phyloP scores from a whole-genome alignment of 2,888 invertebrate genomes.

The Neoascia interrupta region DNA sequence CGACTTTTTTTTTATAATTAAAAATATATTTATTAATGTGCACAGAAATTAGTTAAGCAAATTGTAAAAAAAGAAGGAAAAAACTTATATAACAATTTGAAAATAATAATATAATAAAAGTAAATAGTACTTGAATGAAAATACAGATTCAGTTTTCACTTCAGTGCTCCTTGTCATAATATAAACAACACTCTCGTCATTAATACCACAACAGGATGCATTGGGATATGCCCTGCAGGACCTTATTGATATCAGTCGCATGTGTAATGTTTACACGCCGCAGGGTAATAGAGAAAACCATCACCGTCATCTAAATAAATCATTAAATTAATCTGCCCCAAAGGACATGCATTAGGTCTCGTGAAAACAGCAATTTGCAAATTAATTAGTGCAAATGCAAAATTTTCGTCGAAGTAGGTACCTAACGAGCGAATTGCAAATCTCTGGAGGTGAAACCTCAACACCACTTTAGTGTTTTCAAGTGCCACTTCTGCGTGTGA shows the following conservation, averaged over 20 bases:
- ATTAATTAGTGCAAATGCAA: conserved; percentile 58
- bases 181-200: no score
- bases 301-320: conserved; percentile 52
- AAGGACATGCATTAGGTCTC: conserved; percentile 51
- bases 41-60: conserved; percentile 61
- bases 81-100: conserved; percentile 28
- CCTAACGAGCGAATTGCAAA: conserved; percentile 64
- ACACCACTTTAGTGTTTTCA: conserved; percentile 57
- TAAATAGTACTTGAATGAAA: conserved; percentile 50
- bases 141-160: conserved; percentile 10
- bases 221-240: conserved; percentile 32
- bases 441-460: conserved; percentile 66
- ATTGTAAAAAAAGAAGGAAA: conserved; percentile 58
- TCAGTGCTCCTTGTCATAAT: conserved; percentile 8
- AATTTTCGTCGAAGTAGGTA: conserved; percentile 34
- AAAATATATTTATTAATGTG: conserved; percentile 55
- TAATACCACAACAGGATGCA: conserved; percentile 57
- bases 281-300: conserved; percentile 24
- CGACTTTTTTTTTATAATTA: no score
- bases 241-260: conserved; percentile 44
- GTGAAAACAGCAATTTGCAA: conserved; percentile 59
- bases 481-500: conserved; percentile 30
- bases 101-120: conserved; percentile 55
- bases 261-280: not conserved
- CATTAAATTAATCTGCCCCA: conserved; percentile 70